Evolutionary conservation across 1,140 invertebrate genomes (phyloP).

Genomic region (Magallana ariakensis): DNA sequence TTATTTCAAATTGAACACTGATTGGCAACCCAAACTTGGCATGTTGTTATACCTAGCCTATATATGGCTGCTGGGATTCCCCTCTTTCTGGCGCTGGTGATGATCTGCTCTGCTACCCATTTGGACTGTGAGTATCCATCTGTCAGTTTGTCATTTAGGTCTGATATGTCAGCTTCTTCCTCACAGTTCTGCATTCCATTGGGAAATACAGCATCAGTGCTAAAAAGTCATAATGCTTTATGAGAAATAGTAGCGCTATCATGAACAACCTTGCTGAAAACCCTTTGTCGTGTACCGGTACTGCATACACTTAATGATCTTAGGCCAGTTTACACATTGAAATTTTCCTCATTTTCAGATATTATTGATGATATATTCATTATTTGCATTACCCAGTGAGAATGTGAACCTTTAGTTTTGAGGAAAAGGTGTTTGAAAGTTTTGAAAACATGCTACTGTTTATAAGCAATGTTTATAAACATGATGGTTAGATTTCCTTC

Average conservation of each 20-base stretch:
- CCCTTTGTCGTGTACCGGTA: too few species aligned
- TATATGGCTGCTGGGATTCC: slow-evolving; percentile 81
- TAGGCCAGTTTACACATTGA: too few species aligned
- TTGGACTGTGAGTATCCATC: slow-evolving; percentile 82
- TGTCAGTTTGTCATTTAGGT: slow-evolving; percentile 72
- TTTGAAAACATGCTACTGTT: too few species aligned
- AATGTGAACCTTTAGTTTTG: too few species aligned
- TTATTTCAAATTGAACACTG: background rate
- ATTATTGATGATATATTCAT: too few species aligned
- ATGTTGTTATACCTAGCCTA: slow-evolving; percentile 78
- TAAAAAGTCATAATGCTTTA: slow-evolving; percentile 58
- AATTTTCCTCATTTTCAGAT: too few species aligned
- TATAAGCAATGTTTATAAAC: background rate
- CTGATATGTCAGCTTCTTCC: slow-evolving; percentile 77
- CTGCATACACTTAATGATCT: too few species aligned
- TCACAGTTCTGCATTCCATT: slow-evolving; percentile 73
- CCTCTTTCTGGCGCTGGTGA: slow-evolving; percentile 75
- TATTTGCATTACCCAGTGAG: too few species aligned
- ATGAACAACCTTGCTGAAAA: too few species aligned
- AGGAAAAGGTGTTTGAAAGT: too few species aligned
- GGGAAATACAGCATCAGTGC: slow-evolving; percentile 82
- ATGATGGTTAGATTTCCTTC: too few species aligned
- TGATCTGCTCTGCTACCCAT: slow-evolving; percentile 82
- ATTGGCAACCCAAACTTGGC: background rate
- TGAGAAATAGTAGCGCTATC: too few species aligned